Base-by-base conservation (phyloP, 2,797 vertebrate species). In the Gambusia yucatana region DNA sequence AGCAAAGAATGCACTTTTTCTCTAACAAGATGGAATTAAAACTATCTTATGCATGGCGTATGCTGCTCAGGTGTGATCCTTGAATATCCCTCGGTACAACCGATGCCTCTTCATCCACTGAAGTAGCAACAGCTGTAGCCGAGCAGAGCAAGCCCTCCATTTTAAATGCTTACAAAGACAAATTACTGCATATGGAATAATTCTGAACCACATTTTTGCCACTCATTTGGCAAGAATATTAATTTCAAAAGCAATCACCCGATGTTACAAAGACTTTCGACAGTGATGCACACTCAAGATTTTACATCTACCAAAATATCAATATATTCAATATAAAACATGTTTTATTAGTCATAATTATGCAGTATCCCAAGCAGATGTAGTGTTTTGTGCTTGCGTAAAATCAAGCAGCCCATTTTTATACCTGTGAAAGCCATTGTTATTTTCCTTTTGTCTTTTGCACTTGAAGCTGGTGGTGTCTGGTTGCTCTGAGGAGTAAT, bases 281-380 rank as follows among this genome's bases (percentile, higher is more conserved):
- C 13, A 61, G 28, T 2, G 14, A 8, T 61, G 59, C 59, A 48
- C 17, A 33, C 7, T 48, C 20, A 11, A 22, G 6, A 48, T 72
- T 72, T 48, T 36, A 55, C 25, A 9, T 5, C 39, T 33, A 5
- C 41, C 36, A 71, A 33, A 73, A 77, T 28, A 59, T 50, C 63
- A 71, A n/a, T 48, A 44, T 63, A 77, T 43, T 78, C 17, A 48
- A 57, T 50, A 11, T 55, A 11, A 5, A 59, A 81, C 72, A 1
- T 33, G 28, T 76, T 76, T 82, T 50, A 78, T 72, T 28, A 71
- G 65, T 74, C 33, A 57, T 75, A 77, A 74, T 46, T 59, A 76
- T 67, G 36, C 36, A 50, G 39, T 5, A 17, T 63, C 46, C 17
- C 10, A 57, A 65, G 39, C 14, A 61, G 16, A 59, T 44, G 30